phyloP scores from a whole-genome alignment of 1,140 invertebrate genomes.

The Notospermus geniculatus region DNA sequence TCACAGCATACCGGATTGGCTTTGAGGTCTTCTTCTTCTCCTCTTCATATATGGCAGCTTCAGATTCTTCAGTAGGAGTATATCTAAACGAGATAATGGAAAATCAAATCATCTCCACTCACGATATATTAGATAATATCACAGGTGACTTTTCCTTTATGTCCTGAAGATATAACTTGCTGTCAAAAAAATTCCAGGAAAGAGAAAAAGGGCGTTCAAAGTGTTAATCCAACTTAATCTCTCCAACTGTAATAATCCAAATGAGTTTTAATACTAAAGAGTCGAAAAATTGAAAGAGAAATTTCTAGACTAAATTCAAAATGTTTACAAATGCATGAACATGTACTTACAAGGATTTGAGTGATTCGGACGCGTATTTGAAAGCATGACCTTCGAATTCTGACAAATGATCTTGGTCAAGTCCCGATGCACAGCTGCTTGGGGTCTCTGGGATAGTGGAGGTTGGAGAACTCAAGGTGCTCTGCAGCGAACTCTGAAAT shows the following conservation, averaged over 20 bases:
- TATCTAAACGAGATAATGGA: neutral
- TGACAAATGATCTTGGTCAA: slow-evolving; percentile 50
- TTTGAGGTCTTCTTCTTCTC: slow-evolving; percentile 34
- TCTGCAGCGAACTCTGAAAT: slow-evolving; percentile 2
- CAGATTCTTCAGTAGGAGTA: slow-evolving; percentile 1
- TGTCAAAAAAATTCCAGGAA: neutral
- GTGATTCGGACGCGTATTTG: slow-evolving; percentile 46
- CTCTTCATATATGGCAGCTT: neutral
- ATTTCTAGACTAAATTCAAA: too few species aligned
- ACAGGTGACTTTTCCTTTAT: neutral
- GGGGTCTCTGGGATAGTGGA: slow-evolving; percentile 61
- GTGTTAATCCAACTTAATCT: too few species aligned
- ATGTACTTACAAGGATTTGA: slow-evolving; percentile 45
- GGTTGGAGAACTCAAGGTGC: slow-evolving; percentile 12
- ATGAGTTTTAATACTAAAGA: too few species aligned
- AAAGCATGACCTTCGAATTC: slow-evolving; percentile 51
- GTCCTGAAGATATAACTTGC: neutral
- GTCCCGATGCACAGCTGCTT: slow-evolving; percentile 60
- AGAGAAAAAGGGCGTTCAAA: too few species aligned
- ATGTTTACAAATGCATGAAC: neutral
- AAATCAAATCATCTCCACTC: neutral
- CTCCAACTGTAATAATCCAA: too few species aligned
- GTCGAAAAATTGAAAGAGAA: neutral
- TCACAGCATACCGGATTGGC: slow-evolving; percentile 81
- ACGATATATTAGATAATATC: neutral